Evolutionary conservation across 1,140 invertebrate species (phyloP).

Genomic region (Tetramorium alpestre): DNA sequence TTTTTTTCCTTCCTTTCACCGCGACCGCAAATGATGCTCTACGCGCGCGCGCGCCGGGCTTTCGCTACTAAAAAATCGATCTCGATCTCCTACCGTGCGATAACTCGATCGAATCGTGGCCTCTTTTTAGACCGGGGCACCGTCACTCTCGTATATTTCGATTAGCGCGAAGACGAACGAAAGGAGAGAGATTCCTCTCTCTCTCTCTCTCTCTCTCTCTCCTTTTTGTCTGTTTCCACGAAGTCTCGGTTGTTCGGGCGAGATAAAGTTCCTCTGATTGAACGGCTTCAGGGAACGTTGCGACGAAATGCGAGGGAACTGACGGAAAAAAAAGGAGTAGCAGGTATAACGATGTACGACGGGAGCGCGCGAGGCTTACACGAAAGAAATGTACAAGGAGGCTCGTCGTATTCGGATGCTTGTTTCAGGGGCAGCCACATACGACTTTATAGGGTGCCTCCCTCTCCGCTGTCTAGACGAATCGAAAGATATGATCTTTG

Average conservation of each 20-base stretch:
- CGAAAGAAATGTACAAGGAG: constrained; percentile 55
- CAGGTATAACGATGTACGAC: constrained; percentile 36
- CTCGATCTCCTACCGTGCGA: constrained; percentile 22
- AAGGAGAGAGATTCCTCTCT: constrained; percentile 4
- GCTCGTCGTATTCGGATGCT: constrained; percentile 71
- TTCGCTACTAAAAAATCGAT: constrained; percentile 40
- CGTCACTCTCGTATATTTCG: constrained; percentile 26
- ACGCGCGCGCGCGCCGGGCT: neutral
- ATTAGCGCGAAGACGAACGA: neutral
- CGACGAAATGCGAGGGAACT: constrained; percentile 37
- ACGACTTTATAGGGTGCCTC: constrained; percentile 80
- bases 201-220: neutral
- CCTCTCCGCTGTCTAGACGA: constrained; percentile 82
- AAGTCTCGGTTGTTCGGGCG: constrained; percentile 11
- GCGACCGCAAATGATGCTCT: constrained; percentile 8
- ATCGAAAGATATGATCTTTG: constrained; percentile 84
- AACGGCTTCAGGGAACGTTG: constrained; percentile 18
- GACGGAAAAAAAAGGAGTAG: constrained; percentile 28
- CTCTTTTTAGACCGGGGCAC: neutral
- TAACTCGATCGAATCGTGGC: constrained; percentile 28
- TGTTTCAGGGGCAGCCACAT: constrained; percentile 69
- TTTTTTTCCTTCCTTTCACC: constrained; percentile 20
- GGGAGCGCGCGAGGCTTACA: constrained; percentile 37
- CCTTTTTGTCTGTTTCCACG: constrained; percentile 5
- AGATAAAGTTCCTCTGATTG: constrained; percentile 29